Percentiles rank a stretch among this genome's conserved stretches.
Evolutionary conservation across 2,888 invertebrate genomes (phyloP).

Genomic region (Cremastobaeus sp.): DNA sequence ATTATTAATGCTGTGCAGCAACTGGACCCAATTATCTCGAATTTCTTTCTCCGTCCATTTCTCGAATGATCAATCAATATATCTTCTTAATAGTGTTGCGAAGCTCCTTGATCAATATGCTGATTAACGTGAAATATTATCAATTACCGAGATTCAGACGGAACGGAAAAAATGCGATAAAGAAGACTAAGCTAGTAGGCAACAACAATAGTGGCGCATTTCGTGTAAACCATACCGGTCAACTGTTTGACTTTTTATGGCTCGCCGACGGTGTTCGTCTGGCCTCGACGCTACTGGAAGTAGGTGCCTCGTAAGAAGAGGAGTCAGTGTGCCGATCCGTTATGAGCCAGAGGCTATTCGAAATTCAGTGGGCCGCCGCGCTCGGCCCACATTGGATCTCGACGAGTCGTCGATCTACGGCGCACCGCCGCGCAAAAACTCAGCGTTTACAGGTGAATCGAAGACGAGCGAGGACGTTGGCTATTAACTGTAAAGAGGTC

Average conservation of each 20-base stretch:
- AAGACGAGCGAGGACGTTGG: slow-evolving; percentile 42
- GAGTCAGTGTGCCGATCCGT: slow-evolving; percentile 76
- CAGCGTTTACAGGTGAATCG: slow-evolving; percentile 54
- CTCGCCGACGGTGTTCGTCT: slow-evolving; percentile 13
- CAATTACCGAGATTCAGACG: too few species aligned
- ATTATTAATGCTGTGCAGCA: too few species aligned
- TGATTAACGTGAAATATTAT: too few species aligned
- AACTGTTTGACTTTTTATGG: slow-evolving; percentile 29
- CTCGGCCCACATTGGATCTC: slow-evolving; percentile 67
- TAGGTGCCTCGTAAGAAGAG: slow-evolving; percentile 62
- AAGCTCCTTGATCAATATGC: too few species aligned
- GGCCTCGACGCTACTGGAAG: slow-evolving; percentile 54
- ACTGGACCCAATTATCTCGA: too few species aligned
- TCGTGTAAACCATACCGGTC: slow-evolving; percentile 14
- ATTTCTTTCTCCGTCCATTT: too few species aligned
- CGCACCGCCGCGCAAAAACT: slow-evolving; percentile 53
- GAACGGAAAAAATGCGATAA: too few species aligned
- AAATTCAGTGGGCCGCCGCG: slow-evolving; percentile 70
- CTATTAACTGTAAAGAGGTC: slow-evolving; percentile 59
- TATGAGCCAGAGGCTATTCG: slow-evolving; percentile 74
- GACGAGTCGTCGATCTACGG: slow-evolving; percentile 49
- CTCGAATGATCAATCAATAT: too few species aligned
- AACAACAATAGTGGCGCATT: slow-evolving; percentile 14
- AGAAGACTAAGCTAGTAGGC: too few species aligned
- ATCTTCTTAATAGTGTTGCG: too few species aligned